Conservation (phyloP, 2,888 invertebrate species). For the Dusona sp. region DNA sequence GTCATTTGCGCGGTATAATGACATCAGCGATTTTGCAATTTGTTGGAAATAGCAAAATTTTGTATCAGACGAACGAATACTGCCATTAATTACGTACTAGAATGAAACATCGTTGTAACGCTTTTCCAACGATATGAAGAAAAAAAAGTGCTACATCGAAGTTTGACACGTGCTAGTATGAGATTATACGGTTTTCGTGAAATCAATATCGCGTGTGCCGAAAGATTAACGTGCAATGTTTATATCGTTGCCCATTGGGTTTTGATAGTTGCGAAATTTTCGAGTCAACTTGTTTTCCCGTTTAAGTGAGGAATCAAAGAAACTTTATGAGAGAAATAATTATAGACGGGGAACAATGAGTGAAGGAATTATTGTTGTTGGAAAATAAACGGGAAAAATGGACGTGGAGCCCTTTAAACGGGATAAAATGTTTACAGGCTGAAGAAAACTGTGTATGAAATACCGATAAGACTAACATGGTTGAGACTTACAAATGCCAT, state of each 20-base stretch:
- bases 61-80: constrained; percentile 42
- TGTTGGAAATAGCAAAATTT: neutral
- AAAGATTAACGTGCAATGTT: constrained; percentile 60
- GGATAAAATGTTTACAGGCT: constrained; percentile 4
- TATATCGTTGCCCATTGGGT: constrained; percentile 52
- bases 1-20: neutral
- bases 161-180: neutral
- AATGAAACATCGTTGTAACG: constrained; percentile 10
- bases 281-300: neutral
- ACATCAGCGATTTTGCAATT: neutral
- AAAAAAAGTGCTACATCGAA: neutral
- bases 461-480: constrained; percentile 40
- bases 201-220: constrained; percentile 33
- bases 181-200: neutral
- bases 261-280: neutral
- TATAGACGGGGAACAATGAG: neutral
- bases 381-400: constrained; percentile 2
- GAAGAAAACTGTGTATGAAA: constrained; percentile 25
- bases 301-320: neutral
- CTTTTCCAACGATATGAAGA: neutral
- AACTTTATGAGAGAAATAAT: neutral
- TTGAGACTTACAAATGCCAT: constrained; percentile 70
- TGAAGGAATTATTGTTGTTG: constrained; percentile 1
- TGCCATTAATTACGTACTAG: constrained; percentile 49
- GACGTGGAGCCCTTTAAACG: neutral